phyloP scores from a whole-genome alignment of 1,140 invertebrate genomes.

The Heliconius nattereri region DNA sequence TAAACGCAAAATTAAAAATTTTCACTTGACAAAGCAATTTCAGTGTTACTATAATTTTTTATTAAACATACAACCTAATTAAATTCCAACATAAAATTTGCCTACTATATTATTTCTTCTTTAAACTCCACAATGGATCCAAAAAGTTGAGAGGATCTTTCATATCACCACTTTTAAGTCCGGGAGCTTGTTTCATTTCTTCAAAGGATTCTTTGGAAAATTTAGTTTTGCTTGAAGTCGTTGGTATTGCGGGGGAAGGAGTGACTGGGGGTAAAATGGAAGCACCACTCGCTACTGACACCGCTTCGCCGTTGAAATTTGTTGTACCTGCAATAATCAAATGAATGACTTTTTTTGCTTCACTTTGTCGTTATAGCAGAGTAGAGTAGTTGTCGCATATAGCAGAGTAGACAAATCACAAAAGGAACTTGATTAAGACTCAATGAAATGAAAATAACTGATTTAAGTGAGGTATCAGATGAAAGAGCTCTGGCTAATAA shows the following conservation, averaged over 20 bases:
- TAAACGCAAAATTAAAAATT: no score
- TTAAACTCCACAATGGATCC: slow-evolving; percentile 83
- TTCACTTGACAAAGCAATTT: background rate
- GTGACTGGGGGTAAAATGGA: slow-evolving; percentile 59
- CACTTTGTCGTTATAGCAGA: no score
- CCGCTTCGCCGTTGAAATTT: slow-evolving; percentile 73
- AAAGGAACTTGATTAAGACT: no score
- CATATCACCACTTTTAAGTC: slow-evolving; percentile 78
- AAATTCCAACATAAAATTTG: background rate
- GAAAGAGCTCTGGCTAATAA: no score
- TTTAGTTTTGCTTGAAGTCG: slow-evolving; percentile 50
- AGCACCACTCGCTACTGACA: slow-evolving; percentile 66
- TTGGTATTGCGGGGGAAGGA: slow-evolving; percentile 27
- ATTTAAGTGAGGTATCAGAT: no score
- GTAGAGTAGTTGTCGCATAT: no score
- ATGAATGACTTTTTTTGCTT: background rate
- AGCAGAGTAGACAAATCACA: no score
- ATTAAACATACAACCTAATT: background rate
- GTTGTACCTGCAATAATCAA: slow-evolving; percentile 59
- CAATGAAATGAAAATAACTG: no score
- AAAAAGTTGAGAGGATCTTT: slow-evolving; percentile 82
- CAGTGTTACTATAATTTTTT: background rate
- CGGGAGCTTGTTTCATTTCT: slow-evolving; percentile 76
- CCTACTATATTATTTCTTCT: slow-evolving; percentile 69
- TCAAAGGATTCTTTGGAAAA: slow-evolving; percentile 79